phyloP scores from a whole-genome alignment of 2,113 vertebrate genomes.

The Aythya baeri region DNA sequence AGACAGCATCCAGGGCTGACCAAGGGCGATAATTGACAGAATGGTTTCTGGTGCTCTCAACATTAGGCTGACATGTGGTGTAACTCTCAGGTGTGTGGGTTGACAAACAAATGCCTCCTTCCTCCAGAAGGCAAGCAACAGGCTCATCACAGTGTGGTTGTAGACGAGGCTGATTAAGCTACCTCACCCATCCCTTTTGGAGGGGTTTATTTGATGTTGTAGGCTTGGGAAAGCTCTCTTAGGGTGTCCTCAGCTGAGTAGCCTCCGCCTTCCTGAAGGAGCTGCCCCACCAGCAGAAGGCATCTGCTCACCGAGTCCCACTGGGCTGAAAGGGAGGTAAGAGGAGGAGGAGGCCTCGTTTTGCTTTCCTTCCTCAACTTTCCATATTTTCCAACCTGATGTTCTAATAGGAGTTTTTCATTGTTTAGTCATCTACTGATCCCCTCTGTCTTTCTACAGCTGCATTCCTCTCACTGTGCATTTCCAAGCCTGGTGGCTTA shows the following conservation, averaged over 20 bases:
- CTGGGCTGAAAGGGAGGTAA: neutral
- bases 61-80: fast-evolving
- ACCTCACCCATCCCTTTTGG: neutral
- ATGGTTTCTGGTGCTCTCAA: neutral
- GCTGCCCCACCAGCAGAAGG: neutral
- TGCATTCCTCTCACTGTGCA: neutral
- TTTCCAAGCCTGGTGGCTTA: neutral
- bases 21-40: neutral
- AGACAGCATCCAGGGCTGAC: neutral
- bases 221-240: neutral
- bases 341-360: neutral
- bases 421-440: neutral
- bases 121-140: neutral
- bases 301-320: neutral
- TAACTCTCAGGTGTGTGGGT: neutral
- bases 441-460: neutral
- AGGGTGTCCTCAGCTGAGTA: neutral
- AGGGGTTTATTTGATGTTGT: neutral
- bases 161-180: neutral
- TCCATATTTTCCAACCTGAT: neutral
- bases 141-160: neutral
- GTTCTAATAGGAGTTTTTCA: neutral
- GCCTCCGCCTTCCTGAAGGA: neutral
- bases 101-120: neutral
- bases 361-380: neutral